Percentiles rank a stretch among this genome's conserved stretches.
Conservation (phyloP, 2,797 vertebrate genomes). For the Myotis planiceps region DNA sequence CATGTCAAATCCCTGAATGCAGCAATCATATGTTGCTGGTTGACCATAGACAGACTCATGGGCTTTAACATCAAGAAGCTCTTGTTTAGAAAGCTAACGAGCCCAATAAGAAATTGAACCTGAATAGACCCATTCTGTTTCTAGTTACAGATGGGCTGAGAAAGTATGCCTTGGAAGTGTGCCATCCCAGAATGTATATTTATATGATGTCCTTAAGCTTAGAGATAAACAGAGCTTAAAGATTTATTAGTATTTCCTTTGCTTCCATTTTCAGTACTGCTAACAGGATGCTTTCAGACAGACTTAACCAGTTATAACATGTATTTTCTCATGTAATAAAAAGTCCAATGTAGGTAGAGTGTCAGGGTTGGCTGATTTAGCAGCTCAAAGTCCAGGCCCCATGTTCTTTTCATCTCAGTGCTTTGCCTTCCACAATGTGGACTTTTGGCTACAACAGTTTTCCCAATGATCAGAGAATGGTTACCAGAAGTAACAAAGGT, state of each 20-base stretch:
- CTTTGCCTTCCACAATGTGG: background rate
- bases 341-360: background rate
- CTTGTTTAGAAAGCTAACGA: background rate
- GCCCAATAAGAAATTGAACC: background rate
- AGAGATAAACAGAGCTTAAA: background rate
- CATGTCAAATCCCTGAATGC: background rate
- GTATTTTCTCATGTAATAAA: background rate
- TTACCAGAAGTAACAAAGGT: background rate
- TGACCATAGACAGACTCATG: background rate
- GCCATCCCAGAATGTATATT: background rate
- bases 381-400: background rate
- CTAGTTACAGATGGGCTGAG: background rate
- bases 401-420: background rate
- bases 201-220: background rate
- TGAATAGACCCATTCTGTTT: background rate
- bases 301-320: slow-evolving; percentile 25
- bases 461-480: background rate
- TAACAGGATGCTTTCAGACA: background rate
- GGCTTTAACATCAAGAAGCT: background rate
- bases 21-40: background rate
- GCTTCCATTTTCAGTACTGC: background rate
- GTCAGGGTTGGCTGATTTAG: background rate
- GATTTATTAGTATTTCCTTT: slow-evolving; percentile 27
- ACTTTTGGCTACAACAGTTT: background rate
- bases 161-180: slow-evolving; percentile 7